Conservation (phyloP, 2,888 invertebrate species). For the Steinernema hermaphroditum region DNA sequence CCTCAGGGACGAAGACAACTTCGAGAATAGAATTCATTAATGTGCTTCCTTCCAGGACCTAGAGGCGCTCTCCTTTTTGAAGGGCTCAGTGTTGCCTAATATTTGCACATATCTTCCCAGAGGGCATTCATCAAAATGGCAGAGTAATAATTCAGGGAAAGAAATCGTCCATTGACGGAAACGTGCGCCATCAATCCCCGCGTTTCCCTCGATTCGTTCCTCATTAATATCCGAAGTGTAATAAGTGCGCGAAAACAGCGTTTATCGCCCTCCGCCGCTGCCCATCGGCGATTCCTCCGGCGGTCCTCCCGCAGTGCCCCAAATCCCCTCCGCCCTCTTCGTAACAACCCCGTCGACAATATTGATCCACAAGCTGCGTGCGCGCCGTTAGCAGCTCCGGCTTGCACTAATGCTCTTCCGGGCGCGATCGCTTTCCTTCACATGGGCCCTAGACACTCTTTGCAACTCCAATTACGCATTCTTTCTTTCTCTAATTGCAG, state of each 20-base stretch:
- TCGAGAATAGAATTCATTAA: too few relatives aligned
- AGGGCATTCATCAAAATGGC: too few relatives aligned
- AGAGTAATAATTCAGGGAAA: too few relatives aligned
- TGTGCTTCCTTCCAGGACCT: too few relatives aligned
- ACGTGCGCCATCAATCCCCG: neutral
- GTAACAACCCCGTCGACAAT: constrained; percentile 16
- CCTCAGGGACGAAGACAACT: too few relatives aligned
- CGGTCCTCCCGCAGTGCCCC: neutral
- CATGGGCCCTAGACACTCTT: neutral
- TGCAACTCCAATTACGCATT: neutral
- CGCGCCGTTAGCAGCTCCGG: constrained; percentile 21
- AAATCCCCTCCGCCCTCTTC: neutral
- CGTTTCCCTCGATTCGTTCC: neutral
- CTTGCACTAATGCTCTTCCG: constrained; percentile 19
- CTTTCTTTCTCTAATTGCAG: neutral
- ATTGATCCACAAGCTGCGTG: neutral
- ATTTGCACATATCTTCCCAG: too few relatives aligned
- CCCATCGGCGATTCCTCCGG: neutral
- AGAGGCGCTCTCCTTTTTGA: too few relatives aligned
- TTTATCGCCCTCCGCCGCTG: neutral
- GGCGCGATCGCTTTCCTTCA: constrained; percentile 25
- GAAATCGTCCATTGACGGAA: too few relatives aligned
- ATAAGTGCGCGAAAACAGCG: constrained; percentile 26
- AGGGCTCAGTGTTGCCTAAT: too few relatives aligned
- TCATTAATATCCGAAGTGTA: constrained; percentile 22